A percentile compares a stretch with the other conserved stretches of the same genome.
Evolutionary conservation across 2,797 vertebrate species (phyloP).

Genomic region (Sebastes minor): DNA sequence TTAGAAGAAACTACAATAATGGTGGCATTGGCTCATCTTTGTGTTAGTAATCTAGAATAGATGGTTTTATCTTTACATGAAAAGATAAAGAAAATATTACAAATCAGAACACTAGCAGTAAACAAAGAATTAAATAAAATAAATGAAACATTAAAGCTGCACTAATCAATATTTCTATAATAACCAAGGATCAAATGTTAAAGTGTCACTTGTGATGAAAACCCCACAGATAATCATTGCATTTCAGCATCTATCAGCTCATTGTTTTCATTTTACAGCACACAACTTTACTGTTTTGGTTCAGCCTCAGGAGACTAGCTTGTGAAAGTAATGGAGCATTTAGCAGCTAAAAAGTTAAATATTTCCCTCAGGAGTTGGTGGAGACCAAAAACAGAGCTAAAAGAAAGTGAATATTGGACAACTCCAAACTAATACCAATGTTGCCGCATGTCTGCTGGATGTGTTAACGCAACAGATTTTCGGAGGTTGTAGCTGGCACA

Average conservation of each 20-base stretch:
- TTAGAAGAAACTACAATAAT: too few relatives aligned
- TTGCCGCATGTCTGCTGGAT: too few relatives aligned
- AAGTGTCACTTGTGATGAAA: background rate
- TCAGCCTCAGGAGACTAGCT: background rate
- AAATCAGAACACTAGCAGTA: background rate
- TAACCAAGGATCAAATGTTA: background rate
- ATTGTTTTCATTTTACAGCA: background rate
- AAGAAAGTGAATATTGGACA: too few relatives aligned
- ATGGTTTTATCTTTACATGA: background rate
- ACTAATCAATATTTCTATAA: background rate
- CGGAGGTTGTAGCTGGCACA: too few relatives aligned
- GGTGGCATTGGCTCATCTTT: too few relatives aligned
- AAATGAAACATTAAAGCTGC: background rate
- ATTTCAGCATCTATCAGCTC: background rate
- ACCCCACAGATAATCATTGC: background rate
- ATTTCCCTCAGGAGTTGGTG: background rate
- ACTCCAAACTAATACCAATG: too few relatives aligned
- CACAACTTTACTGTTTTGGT: background rate
- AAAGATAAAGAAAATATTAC: background rate
- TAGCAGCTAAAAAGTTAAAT: background rate
- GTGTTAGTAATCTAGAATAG: background rate
- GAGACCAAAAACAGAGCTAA: background rate
- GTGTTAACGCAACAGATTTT: too few relatives aligned
- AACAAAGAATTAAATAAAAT: background rate
- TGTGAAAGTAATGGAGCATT: too few relatives aligned